Evolutionary conservation across 2,797 vertebrate species (phyloP).

Genomic region (Oophaga sylvatica): DNA sequence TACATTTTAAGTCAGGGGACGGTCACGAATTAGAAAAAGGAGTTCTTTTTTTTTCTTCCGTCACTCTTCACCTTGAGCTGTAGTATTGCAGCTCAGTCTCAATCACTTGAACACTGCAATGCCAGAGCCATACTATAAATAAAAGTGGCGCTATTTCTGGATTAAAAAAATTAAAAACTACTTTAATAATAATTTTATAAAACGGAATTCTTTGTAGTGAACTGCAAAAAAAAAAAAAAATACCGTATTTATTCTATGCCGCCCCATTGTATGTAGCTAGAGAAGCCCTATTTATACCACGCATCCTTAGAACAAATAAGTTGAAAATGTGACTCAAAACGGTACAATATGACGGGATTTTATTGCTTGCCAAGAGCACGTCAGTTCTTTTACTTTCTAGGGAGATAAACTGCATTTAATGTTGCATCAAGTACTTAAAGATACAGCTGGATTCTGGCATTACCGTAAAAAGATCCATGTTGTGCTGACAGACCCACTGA

Average conservation of each 20-base stretch:
- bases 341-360: background rate
- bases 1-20: no score
- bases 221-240: background rate
- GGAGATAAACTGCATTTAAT: background rate
- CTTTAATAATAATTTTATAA: background rate
- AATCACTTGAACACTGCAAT: no score
- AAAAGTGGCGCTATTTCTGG: no score
- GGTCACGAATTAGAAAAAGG: no score
- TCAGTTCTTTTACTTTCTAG: background rate
- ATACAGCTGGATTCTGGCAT: background rate
- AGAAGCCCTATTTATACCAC: background rate
- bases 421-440: background rate
- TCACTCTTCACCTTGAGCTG: no score
- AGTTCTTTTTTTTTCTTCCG: no score
- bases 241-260: background rate
- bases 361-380: background rate
- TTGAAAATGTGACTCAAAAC: background rate
- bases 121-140: no score
- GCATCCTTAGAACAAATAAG: background rate
- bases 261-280: background rate
- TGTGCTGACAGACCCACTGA: background rate
- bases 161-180: no score
- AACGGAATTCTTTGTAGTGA: background rate
- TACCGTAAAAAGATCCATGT: background rate
- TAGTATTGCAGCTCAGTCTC: no score